Evolutionary conservation across 23 tunicate genomes (phyloP), one percentile per base, ranked within the genome.

Genomic region (Styela plicata): DNA sequence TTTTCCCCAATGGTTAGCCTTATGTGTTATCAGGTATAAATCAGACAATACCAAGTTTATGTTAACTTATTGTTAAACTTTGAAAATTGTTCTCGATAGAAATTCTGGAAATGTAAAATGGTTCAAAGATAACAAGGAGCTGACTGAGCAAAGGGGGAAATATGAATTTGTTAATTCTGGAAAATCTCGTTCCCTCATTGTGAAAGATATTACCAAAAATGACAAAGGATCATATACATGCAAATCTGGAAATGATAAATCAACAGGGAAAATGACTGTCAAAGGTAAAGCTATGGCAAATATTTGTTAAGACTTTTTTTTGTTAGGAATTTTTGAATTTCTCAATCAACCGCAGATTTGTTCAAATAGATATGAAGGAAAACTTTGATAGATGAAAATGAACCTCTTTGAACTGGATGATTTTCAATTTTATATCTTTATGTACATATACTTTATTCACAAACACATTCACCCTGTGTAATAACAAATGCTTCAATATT

Each of bases 101-200:
- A 37, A 26, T 24, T 76, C 81, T 1, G 64, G 66, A 13, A 28
- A 26, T 21, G 65, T 76, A 23, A 76, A 76, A 29, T 76, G 81
- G 81, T 76, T 33, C 32, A 44, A 52, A 26, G 81, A 76, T 21
- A 52, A 37, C 81, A 76, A 36, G 64, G 81, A 76, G 36, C 26
- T 76, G 27, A n/a, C 69, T 26, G 36, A 26, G 18, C 31, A 35
- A 31, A 24, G 31, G 36, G 81, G 65, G 21, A 76, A 76, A n/a
- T 76, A 76, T 2, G 81, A 76, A 21, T 76, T 76, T 76, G 81
- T 36, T 18, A 26, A 16, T 23, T 25, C 81, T 25, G 81, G 81
- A 2, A 76, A 76, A 76, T 31, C 24, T 24, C 64, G 69, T 13
- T 31, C 63, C 21, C 65, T 76, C 27, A 29, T 76, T 2, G 53